These are phyloP conservation scores for Stomatorhinus walkeri DNA, from an alignment of 2,797 vertebrate species.

Conservation along the genomic window DNA sequence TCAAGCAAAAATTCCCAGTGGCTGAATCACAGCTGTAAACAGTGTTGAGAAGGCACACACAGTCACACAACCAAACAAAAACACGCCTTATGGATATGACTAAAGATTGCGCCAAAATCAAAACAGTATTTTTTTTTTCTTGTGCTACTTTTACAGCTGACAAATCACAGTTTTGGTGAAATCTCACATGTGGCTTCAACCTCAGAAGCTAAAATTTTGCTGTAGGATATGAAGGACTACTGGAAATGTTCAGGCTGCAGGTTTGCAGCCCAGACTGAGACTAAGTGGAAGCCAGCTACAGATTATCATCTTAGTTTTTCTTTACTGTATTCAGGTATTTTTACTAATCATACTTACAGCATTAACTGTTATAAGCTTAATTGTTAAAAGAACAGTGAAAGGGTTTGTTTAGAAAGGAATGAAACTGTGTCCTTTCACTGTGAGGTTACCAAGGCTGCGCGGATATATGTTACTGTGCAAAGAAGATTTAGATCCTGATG, in stretches of 20 bases:
- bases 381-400: background rate
- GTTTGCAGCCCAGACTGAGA: background rate
- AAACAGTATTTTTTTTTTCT: background rate
- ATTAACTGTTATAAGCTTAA: background rate
- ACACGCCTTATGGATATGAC: background rate
- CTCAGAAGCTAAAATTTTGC: background rate
- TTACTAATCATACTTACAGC: background rate
- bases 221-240: background rate
- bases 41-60: background rate
- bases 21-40: background rate
- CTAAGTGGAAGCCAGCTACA: background rate
- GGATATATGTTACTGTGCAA: background rate
- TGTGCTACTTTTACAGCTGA: background rate
- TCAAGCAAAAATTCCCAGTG: background rate
- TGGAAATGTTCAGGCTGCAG: too few species aligned
- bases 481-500: background rate
- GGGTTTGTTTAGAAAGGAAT: background rate
- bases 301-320: background rate
- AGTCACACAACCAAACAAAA: background rate
- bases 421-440: background rate
- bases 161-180: background rate
- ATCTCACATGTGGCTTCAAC: background rate
- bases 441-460: background rate
- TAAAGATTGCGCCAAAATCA: background rate
- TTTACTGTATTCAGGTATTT: constrained; percentile 5